Evolutionary conservation across 1,140 invertebrate genomes (phyloP).

Genomic region (Drosophila kurseongensis): DNA sequence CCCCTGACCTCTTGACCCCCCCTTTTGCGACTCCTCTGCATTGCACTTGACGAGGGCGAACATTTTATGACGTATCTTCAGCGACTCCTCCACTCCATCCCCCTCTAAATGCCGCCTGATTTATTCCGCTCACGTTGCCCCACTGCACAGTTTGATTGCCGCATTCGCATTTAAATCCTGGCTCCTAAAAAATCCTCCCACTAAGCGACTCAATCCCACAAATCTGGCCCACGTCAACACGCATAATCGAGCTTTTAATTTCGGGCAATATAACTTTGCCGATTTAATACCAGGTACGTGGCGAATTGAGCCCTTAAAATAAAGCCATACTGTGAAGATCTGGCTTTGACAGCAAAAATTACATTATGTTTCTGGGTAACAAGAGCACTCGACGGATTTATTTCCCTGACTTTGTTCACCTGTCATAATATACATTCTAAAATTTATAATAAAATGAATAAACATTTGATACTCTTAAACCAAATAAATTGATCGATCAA

Average conservation of each 20-base stretch:
- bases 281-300: conserved; percentile 32
- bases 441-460: no score
- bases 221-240: conserved; percentile 48
- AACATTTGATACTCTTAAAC: neutral
- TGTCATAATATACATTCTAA: no score
- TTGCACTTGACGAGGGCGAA: conserved; percentile 34
- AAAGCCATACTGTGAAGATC: conserved; percentile 7
- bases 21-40: neutral
- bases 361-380: neutral
- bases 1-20: neutral
- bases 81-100: conserved; percentile 7
- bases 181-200: conserved; percentile 16
- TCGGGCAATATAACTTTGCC: conserved; percentile 49
- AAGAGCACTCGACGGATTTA: no score
- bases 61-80: conserved; percentile 40
- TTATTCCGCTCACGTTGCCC: conserved; percentile 53
- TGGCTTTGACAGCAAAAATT: conserved; percentile 11
- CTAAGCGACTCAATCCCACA: conserved; percentile 11
- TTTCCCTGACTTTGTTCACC: no score
- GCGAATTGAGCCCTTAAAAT: neutral
- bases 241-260: conserved; percentile 62
- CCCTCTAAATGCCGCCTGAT: conserved; percentile 18
- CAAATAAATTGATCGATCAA: conserved; percentile 21
- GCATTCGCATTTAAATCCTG: conserved; percentile 50
- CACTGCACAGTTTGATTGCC: conserved; percentile 55